phyloP scores from a whole-genome alignment of 1,140 invertebrate genomes.

The Aphelenchoides besseyi region DNA sequence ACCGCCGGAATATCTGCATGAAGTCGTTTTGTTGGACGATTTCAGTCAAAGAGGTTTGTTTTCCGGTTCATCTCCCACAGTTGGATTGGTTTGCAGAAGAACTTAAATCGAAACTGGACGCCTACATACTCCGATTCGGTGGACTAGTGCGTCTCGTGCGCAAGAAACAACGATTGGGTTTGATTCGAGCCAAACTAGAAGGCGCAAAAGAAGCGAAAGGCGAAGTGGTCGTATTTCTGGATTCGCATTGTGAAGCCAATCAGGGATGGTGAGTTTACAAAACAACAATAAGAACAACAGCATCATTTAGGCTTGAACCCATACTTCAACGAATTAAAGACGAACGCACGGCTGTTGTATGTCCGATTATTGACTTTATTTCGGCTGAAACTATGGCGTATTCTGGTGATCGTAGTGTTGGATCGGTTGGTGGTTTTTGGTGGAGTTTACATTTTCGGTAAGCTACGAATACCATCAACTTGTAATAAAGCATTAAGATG shows the following conservation, averaged over 20 bases:
- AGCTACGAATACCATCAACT: constrained; percentile 66
- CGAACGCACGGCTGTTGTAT: constrained; percentile 75
- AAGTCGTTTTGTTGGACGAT: constrained; percentile 85
- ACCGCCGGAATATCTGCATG: constrained; percentile 71
- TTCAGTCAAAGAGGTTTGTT: constrained; percentile 73
- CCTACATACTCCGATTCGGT: constrained; percentile 70
- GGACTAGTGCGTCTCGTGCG: constrained; percentile 72
- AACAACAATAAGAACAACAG: neutral
- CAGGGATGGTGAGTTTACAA: constrained; percentile 69
- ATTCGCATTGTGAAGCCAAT: constrained; percentile 90
- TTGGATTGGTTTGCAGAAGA: constrained; percentile 66
- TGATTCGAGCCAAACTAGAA: constrained; percentile 78
- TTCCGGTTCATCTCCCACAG: too few relatives aligned
- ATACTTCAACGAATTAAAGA: constrained; percentile 77
- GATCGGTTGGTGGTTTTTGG: constrained; percentile 71
- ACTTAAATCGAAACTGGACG: constrained; percentile 73
- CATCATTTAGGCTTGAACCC: constrained; percentile 77
- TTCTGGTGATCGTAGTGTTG: constrained; percentile 68
- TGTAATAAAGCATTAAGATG: constrained; percentile 24
- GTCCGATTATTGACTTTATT: constrained; percentile 88
- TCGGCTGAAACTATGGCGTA: constrained; percentile 81
- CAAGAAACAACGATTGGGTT: constrained; percentile 73
- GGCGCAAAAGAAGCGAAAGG: constrained; percentile 76
- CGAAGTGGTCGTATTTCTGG: constrained; percentile 83
- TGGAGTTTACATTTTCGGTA: constrained; percentile 86